Percentiles rank a stretch among this genome's conserved stretches.
Evolutionary conservation across 2,113 vertebrate species (phyloP).

Genomic region (Pseudopodoces humilis): DNA sequence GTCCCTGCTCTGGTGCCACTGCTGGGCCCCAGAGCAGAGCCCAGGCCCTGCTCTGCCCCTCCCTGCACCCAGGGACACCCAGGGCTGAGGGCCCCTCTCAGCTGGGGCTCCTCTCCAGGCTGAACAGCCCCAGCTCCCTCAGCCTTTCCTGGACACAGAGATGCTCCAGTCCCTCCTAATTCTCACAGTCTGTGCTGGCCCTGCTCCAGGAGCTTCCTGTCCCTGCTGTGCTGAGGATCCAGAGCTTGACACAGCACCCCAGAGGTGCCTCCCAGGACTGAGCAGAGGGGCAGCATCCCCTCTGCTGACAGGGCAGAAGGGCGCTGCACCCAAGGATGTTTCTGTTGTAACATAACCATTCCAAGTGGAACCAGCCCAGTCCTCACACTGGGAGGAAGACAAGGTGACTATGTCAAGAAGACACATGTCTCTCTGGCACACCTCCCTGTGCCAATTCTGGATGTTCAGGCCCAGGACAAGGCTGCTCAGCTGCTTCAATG

Average conservation of each 20-base stretch:
- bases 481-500: neutral
- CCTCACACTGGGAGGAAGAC: fast-evolving
- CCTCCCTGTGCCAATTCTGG: fast-evolving
- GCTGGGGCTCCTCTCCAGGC: neutral
- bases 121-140: neutral
- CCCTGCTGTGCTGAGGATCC: neutral
- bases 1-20: neutral
- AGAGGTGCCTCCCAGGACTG: neutral
- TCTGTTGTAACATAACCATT: fast-evolving
- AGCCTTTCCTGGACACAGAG: neutral
- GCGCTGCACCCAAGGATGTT: neutral
- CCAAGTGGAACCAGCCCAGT: neutral
- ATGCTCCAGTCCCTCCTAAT: neutral
- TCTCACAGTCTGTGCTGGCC: no score
- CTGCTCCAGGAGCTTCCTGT: neutral
- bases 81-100: neutral
- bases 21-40: neutral
- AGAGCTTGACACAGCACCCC: neutral
- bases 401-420: neutral
- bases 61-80: neutral
- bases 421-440: neutral
- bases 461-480: neutral
- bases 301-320: neutral
- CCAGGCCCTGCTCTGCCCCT: neutral
- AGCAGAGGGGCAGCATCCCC: neutral